Conservation (phyloP, 2,888 invertebrate genomes). For the Drosophila phalerata region DNA sequence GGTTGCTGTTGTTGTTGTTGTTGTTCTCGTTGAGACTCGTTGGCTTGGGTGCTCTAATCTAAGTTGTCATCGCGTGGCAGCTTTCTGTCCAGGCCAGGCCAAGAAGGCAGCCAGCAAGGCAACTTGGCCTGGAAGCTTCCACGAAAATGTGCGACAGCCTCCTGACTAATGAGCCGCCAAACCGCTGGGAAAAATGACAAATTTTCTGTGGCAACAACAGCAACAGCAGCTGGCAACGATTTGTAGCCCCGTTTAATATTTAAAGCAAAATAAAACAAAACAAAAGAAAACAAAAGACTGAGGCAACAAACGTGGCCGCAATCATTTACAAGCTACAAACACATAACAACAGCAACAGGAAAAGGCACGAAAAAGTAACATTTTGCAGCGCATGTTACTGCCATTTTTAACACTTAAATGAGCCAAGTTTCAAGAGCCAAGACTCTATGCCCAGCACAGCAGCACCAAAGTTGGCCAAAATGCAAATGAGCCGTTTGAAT, state of each 20-base stretch:
- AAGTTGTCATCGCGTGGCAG: conserved; percentile 78
- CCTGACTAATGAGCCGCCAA: conserved; percentile 79
- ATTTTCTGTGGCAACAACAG: conserved; percentile 62
- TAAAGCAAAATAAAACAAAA: conserved; percentile 73
- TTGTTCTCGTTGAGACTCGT: conserved; percentile 28
- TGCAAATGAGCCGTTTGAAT: conserved; percentile 78
- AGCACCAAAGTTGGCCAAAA: conserved; percentile 52
- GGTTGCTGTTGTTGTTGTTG: conserved; percentile 12
- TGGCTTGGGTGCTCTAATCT: conserved; percentile 57
- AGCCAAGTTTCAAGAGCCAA: conserved; percentile 40
- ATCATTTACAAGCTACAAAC: conserved; percentile 63
- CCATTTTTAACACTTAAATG: conserved; percentile 81
- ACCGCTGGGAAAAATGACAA: conserved; percentile 81
- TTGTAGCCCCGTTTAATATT: conserved; percentile 79
- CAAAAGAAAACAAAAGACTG: conserved; percentile 77
- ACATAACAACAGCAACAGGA: conserved; percentile 46
- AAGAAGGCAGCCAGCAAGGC: neutral
- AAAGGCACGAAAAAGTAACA: conserved; percentile 77
- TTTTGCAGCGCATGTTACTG: conserved; percentile 75
- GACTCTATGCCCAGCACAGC: conserved; percentile 21
- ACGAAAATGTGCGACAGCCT: conserved; percentile 77
- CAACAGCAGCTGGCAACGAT: conserved; percentile 58
- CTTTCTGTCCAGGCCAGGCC: conserved; percentile 69
- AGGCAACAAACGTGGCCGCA: conserved; percentile 68
- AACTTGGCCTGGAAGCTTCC: conserved; percentile 55